Evolutionary conservation across 2,888 invertebrate species (phyloP).

Genomic region (Chrysolina haemoptera): DNA sequence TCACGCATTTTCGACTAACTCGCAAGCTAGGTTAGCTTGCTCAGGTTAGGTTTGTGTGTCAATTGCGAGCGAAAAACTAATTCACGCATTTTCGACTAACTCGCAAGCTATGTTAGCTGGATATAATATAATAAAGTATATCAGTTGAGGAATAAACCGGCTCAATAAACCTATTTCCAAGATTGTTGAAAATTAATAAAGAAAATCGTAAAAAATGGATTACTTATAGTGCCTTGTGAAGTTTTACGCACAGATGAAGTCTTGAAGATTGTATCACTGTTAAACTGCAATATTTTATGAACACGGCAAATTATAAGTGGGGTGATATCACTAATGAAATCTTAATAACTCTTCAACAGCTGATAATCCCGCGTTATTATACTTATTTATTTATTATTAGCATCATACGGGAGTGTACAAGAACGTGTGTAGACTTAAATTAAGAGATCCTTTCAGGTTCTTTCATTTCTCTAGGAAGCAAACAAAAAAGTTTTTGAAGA

Average conservation of each 20-base stretch:
- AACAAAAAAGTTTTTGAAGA: background rate
- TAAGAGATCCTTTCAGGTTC: background rate
- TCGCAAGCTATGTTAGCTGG: too few species aligned
- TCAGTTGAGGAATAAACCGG: too few species aligned
- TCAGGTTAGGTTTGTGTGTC: too few species aligned
- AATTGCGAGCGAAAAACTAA: too few species aligned
- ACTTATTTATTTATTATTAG: conserved; percentile 14
- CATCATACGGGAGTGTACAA: background rate
- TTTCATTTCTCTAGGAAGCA: background rate
- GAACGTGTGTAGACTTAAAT: too few species aligned
- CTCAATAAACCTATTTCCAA: background rate
- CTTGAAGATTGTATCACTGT: background rate
- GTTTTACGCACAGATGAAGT: background rate
- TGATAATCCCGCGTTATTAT: background rate
- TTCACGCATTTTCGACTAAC: too few species aligned
- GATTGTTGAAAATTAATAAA: background rate
- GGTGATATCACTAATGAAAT: conserved; percentile 11
- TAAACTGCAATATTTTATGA: conserved; percentile 4
- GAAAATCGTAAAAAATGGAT: background rate
- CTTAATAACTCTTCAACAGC: conserved; percentile 13
- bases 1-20: too few species aligned
- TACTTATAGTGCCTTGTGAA: background rate
- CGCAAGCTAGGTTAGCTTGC: too few species aligned
- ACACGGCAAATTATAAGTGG: background rate
- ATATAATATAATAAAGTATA: too few species aligned